Conservation (phyloP, 2,113 vertebrate genomes). For the Puffinus mauretanicus region DNA sequence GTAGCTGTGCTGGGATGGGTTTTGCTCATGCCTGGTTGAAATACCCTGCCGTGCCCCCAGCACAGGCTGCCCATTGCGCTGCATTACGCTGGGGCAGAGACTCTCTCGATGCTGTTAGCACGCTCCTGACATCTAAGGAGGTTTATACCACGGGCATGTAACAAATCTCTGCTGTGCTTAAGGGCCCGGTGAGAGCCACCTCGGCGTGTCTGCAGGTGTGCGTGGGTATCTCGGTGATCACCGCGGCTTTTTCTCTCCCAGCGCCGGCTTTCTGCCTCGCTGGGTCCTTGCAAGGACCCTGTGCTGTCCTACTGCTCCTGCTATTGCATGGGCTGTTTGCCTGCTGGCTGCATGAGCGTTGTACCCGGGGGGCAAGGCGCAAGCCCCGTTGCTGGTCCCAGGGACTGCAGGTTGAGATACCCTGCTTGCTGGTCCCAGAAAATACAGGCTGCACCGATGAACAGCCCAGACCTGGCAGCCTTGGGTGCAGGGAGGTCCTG, state of each 20-base stretch:
- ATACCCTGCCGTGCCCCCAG: not conserved
- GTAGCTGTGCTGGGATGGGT: not conserved
- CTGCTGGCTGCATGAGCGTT: fast-evolving
- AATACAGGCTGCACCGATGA: not conserved
- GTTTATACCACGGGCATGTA: not conserved
- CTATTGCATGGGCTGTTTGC: not conserved
- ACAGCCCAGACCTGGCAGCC: not conserved
- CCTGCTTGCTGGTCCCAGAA: not conserved
- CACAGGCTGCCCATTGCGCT: fast-evolving
- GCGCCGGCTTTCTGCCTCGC: not conserved
- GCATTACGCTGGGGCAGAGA: fast-evolving
- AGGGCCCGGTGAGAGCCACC: not conserved
- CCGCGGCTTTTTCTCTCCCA: not conserved
- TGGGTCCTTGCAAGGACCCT: not conserved
- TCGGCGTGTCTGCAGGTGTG: not conserved
- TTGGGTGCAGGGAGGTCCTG: not conserved
- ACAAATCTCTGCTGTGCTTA: not conserved
- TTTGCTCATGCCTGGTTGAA: not conserved
- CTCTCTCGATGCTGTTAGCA: not conserved
- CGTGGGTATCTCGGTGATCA: not conserved
- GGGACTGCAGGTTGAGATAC: not conserved
- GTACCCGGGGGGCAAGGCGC: not conserved
- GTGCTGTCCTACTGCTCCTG: not conserved
- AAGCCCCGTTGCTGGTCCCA: not conserved
- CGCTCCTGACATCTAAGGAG: not conserved